Conservation (phyloP, 1,140 invertebrate species). For the Epicauta chinensis region DNA sequence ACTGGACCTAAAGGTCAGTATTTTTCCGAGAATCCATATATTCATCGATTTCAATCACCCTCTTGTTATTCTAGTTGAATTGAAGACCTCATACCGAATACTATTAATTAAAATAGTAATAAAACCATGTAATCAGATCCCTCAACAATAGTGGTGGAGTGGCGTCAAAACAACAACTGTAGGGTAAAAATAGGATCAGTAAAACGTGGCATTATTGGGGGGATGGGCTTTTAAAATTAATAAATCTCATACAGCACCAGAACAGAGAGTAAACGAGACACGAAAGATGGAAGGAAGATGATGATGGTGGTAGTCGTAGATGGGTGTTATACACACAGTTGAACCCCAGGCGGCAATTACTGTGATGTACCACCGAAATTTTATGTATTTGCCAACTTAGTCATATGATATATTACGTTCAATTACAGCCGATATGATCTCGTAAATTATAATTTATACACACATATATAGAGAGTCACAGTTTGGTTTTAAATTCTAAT, state of each 20-base stretch:
- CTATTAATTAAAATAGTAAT: slow-evolving; percentile 29
- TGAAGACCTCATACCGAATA: slow-evolving; percentile 1
- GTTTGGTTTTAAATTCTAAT: neutral
- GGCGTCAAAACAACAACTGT: neutral
- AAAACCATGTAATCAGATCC: slow-evolving; percentile 17
- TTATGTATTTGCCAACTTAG: slow-evolving; percentile 34
- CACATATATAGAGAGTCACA: neutral
- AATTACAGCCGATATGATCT: slow-evolving; percentile 24
- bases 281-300: slow-evolving; percentile 4
- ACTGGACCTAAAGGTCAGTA: too few species aligned
- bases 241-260: slow-evolving; percentile 27
- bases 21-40: neutral
- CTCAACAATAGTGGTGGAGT: neutral
- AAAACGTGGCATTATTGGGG: too few species aligned
- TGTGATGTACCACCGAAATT: slow-evolving; percentile 29
- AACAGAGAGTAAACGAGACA: neutral
- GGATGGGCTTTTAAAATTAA: slow-evolving; percentile 30
- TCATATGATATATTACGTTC: slow-evolving; percentile 30
- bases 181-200: neutral
- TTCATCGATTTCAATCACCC: slow-evolving; percentile 7
- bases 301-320: slow-evolving; percentile 1
- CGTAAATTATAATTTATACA: slow-evolving; percentile 16
- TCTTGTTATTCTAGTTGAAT: neutral
- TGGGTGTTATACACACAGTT: slow-evolving; percentile 1
- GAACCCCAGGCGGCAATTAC: slow-evolving; percentile 30